Evolutionary conservation across 1,140 invertebrate species (phyloP), one percentile per base, ranked within the genome.

Genomic region (Branchinecta lindahli): DNA sequence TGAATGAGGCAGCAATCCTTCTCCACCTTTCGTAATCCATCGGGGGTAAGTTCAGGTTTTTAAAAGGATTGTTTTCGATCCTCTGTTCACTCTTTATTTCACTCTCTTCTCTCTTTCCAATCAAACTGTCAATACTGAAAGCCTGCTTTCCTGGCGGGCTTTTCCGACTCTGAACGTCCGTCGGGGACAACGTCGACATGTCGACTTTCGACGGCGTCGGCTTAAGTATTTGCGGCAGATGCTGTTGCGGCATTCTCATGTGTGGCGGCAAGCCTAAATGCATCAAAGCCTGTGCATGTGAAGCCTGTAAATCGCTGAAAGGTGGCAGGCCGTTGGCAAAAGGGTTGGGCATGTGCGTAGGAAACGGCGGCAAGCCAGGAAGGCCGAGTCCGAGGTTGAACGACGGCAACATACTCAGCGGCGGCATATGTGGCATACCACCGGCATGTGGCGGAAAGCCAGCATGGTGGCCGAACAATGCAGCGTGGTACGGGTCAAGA

Each of bases 401-500:
- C 7, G 68, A 18, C n/a, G 68, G 7, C 45, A 46, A 46, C 45
- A 45, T 21, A 44, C 12, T 20, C 9, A 46, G 20, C 7, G 45
- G 46, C 68, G 33, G 45, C 44, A 45, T 45, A n/a, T 45, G 45
- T 46, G 45, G 68, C 45, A 20, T 45, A 7, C 15, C 47, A n/a
- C 15, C 68, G n/a, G 44, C 21, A 8, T 45, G n/a, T 4, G 68
- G 44, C 44, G 46, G 46, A 46, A 69, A 69, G 15, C 45, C 68
- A 18, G 44, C 44, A n/a, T 72, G 73, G 33, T 70, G 69, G 18
- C 72, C 67, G 67, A 74, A 69, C 68, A 70, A 75, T 76, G 78
- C 66, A 73, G 77, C 73, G 66, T 76, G 74, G 71, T 78, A 76
- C 68, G 77, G 75, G 68, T 71, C 78, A 46, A 69, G 79, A 74